Evolutionary conservation across 2,113 vertebrate genomes (phyloP), one percentile per base, ranked within the genome.

Genomic region (Brachionichthys hirsutus): DNA sequence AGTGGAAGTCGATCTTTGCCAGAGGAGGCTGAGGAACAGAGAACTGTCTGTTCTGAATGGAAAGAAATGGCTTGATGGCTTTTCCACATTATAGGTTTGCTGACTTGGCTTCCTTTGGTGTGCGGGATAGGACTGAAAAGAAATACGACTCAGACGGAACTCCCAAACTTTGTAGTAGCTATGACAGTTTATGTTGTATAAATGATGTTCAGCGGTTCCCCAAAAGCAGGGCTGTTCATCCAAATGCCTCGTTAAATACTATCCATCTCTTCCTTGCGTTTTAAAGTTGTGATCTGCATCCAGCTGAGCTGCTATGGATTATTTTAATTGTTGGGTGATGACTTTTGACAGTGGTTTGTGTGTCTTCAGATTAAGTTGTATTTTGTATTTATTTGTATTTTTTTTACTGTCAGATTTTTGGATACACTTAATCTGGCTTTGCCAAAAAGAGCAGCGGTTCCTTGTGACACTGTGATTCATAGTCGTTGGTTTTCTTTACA

Each of bases 11-110:
- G 8, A 7, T 64, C 46, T 7, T 49, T 50, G 44, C 44, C 50
- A 13, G 19, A 22, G 43, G 52, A 64, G 22, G 56, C 44, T 61
- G 69, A 73, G 53, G 24, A 75, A 70, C 54, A 36, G 40, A 56
- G 20, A 50, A 81, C 81, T 81, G 84, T 83, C 50, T 63, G 69
- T 35, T 59, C 16, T 55, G 24, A 30, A 45, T 11, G 63, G 40
- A 56, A 67, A 73, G 36, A 47, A 72, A 62, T 45, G 17, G 34
- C 56, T 62, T 30, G 55, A 71, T 70, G 64, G 47, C 48, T 79
- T 79, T 84, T 82, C 81, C 78, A 46, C 62, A 36, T 10, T 24
- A 20, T 52, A 34, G 14, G 20, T 62, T 61, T 43, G 43, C 20
- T 43, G 54, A 49, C 13, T 65, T 67, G 17, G 58, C 72, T 56